Evolutionary conservation across 92 coral and sea anemone genomes (phyloP).

Genomic region (Plumapathes pennacea): DNA sequence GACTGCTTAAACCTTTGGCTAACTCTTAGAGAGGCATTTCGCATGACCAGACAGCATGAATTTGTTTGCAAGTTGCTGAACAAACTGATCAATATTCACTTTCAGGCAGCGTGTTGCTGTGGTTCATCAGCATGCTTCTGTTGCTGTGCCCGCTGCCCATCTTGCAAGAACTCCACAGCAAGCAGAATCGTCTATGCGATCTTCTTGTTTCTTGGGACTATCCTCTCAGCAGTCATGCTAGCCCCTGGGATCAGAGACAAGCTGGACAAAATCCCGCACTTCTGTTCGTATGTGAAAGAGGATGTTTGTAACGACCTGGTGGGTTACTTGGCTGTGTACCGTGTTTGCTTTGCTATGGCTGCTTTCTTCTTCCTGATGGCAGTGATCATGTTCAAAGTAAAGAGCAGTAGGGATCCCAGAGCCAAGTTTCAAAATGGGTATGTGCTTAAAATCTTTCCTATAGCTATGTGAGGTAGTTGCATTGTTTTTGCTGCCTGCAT

Average conservation of each 20-base stretch:
- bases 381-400: conserved; percentile 84
- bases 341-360: conserved; percentile 98
- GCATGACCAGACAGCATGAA: too few species aligned
- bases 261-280: conserved; percentile 77
- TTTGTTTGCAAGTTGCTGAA: too few species aligned
- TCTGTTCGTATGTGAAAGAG: conserved; percentile 59
- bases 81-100: too few species aligned
- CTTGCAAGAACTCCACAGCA: conserved; percentile 97
- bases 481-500: not conserved
- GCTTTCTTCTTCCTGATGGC: conserved; percentile 86
- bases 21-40: too few species aligned
- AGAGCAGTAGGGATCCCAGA: conserved; percentile 84
- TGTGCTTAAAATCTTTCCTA: too few species aligned
- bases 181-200: conserved; percentile 90
- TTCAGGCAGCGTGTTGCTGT: conserved; percentile 98
- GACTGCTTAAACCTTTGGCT: too few species aligned
- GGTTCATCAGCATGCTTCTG: conserved; percentile 97
- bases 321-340: conserved; percentile 92
- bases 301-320: conserved; percentile 75
- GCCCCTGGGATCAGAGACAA: conserved; percentile 83
- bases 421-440: conserved; percentile 99
- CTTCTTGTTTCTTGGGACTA: conserved; percentile 84
- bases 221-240: conserved; percentile 89
- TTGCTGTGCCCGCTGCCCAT: conserved; percentile 95
- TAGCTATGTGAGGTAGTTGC: not conserved